Conservation (phyloP, 2,797 vertebrate species). For the Apogon hyalosoma region DNA sequence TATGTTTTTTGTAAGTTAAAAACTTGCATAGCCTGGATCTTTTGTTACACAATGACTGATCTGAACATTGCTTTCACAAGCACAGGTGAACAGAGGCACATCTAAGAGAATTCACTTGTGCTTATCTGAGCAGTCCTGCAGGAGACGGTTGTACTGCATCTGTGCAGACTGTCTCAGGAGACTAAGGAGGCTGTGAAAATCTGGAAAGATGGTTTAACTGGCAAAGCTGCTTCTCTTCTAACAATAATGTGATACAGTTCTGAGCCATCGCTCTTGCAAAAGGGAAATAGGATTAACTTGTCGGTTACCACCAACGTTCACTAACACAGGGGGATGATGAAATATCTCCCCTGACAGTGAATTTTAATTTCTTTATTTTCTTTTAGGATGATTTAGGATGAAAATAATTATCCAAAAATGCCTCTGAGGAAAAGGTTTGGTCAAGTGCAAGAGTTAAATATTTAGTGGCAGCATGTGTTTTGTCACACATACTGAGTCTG, state of each 20-base stretch:
- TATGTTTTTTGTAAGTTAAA: slow-evolving; percentile 75
- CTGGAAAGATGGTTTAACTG: slow-evolving; percentile 77
- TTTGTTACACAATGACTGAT: slow-evolving; percentile 75
- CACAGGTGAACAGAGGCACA: slow-evolving; percentile 68
- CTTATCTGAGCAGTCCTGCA: slow-evolving; percentile 75
- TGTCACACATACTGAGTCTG: slow-evolving; percentile 74
- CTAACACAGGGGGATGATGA: slow-evolving; percentile 63
- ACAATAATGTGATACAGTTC: slow-evolving; percentile 71
- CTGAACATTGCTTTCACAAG: slow-evolving; percentile 62
- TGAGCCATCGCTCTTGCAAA: slow-evolving; percentile 72
- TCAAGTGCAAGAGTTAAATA: slow-evolving; percentile 74
- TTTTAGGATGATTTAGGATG: slow-evolving; percentile 39
- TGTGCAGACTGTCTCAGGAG: slow-evolving; percentile 64
- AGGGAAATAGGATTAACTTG: slow-evolving; percentile 77
- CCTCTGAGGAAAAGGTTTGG: slow-evolving; percentile 43
- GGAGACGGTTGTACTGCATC: slow-evolving; percentile 73
- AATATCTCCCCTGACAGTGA: slow-evolving; percentile 67
- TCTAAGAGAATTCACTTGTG: slow-evolving; percentile 70
- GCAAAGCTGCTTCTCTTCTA: slow-evolving; percentile 77
- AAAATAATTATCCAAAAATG: slow-evolving; percentile 47
- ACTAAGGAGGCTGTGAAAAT: slow-evolving; percentile 60
- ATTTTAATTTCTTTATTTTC: slow-evolving; percentile 61
- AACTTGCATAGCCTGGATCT: slow-evolving; percentile 73
- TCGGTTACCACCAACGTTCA: slow-evolving; percentile 65
- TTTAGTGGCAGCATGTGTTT: slow-evolving; percentile 79